These are phyloP conservation scores for Etia nguti DNA, from an alignment of 2,113 vertebrate genomes.

Conservation along the genomic window DNA sequence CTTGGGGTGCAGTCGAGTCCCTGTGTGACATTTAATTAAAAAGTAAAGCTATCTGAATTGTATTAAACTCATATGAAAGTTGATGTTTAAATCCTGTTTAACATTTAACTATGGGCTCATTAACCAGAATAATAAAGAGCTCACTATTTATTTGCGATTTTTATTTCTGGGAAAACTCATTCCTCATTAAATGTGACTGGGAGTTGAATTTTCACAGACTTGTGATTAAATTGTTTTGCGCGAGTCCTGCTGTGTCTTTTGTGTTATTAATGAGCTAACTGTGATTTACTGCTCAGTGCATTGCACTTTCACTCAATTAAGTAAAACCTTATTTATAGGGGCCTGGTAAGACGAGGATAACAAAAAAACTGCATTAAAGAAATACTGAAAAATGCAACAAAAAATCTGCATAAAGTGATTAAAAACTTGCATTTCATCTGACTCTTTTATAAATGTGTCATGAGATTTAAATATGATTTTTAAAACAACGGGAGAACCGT, in stretches of 20 bases:
- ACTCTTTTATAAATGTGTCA: background rate
- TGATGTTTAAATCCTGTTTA: background rate
- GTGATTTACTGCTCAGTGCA: background rate
- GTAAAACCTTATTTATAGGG: background rate
- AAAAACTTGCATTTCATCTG: accelerated
- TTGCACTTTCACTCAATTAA: background rate
- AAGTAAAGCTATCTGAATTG: background rate
- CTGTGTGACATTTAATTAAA: background rate
- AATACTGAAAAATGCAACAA: background rate
- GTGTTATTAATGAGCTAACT: background rate
- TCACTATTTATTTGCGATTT: background rate
- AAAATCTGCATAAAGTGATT: background rate
- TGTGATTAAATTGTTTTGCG: background rate
- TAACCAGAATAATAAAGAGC: background rate
- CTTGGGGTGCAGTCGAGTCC: background rate
- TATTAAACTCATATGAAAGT: background rate
- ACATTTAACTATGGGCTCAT: background rate
- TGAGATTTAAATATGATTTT: background rate
- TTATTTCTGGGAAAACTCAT: background rate
- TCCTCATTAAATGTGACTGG: background rate
- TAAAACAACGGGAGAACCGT: background rate
- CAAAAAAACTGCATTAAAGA: background rate
- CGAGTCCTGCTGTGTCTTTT: background rate
- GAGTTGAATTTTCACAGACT: background rate
- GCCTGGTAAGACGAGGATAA: background rate